phyloP scores from a whole-genome alignment of 1,140 invertebrate genomes.

The Apocrypta bakeri region DNA sequence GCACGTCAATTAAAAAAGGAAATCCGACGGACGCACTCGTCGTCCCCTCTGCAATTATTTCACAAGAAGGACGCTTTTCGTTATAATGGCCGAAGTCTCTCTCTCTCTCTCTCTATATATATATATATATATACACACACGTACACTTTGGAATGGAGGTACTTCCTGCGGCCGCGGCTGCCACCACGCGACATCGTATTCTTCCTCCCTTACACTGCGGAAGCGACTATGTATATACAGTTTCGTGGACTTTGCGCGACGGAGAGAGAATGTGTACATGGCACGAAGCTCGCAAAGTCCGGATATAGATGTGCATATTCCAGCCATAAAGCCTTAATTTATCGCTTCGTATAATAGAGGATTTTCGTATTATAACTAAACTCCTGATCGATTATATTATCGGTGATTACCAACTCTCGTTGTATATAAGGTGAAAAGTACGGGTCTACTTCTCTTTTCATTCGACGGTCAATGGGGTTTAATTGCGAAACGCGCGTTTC shows the following conservation, averaged over 20 bases:
- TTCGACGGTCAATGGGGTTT: conserved; percentile 8
- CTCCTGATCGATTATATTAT: too few species aligned
- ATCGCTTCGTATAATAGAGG: neutral
- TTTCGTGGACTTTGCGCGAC: neutral
- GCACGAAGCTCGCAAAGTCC: conserved; percentile 20
- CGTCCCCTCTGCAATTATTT: neutral
- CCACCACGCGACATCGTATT: conserved; percentile 11
- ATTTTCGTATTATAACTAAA: neutral
- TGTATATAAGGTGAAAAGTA: neutral
- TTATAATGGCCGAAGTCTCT: neutral
- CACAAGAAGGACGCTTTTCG: neutral
- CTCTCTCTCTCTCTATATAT: neutral
- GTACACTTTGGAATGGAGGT: neutral
- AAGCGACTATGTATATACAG: neutral
- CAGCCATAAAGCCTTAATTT: neutral
- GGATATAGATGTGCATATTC: conserved; percentile 35
- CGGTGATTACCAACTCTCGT: conserved; percentile 18
- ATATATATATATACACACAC: neutral
- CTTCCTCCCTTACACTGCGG: neutral
- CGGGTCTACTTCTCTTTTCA: conserved; percentile 5
- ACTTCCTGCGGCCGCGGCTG: neutral
- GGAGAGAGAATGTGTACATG: neutral
- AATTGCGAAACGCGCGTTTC: neutral
- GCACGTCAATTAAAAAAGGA: neutral
- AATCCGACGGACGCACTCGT: neutral